Evolutionary conservation across 2,888 invertebrate species (phyloP), one percentile per base, ranked within the genome.

Genomic region (Pteria penguin): DNA sequence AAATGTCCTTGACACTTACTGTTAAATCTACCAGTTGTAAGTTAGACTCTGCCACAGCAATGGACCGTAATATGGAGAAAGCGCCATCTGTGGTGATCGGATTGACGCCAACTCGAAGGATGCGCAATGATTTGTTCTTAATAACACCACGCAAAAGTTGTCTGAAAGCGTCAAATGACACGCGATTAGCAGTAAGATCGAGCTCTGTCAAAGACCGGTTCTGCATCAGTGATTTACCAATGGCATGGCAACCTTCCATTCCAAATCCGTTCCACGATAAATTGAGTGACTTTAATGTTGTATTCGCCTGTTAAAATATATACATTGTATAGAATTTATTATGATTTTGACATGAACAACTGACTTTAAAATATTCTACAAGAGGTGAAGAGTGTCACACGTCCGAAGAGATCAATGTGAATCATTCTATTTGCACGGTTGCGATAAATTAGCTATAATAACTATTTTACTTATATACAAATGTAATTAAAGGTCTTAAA

Each of bases 81-180:
- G 87, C 87, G n/a, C 85, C 87, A n/a, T 87, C 86, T 60, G 86
- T 85, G 22, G 87, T 87, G 14, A 88, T 82, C 4, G 88, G 88
- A 66, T 88, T 88, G 2, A 75, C 72, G 0, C 88, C 88, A 67
- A 88, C 82, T 87, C 87, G 74, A 22, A 88, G 66, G 29, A 78
- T 72, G 65, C 62, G 60, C 3, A 88, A 71, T 5, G 75, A 72
- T n/a, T 79, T 80, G 69, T 86, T 88, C 31, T 75, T 76, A 4
- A 79, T 58, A 11, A 88, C 72, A 5, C 88, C 88, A 18, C 76
- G 72, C 5, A 88, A 70, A 18, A 88, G 79, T 18, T 81, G 79
- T 57, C 83, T 79, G 62, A 88, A 85, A n/a, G 84, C 87, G 36
- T 82, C 81, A 32, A 80, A 75, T 62, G 83, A 83, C 31, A 88